A percentile compares a stretch with the other conserved stretches of the same genome.
These are phyloP conservation scores for Muntiacus muntjak DNA, from an alignment of 2,113 vertebrate species.

Conservation along the genomic window DNA sequence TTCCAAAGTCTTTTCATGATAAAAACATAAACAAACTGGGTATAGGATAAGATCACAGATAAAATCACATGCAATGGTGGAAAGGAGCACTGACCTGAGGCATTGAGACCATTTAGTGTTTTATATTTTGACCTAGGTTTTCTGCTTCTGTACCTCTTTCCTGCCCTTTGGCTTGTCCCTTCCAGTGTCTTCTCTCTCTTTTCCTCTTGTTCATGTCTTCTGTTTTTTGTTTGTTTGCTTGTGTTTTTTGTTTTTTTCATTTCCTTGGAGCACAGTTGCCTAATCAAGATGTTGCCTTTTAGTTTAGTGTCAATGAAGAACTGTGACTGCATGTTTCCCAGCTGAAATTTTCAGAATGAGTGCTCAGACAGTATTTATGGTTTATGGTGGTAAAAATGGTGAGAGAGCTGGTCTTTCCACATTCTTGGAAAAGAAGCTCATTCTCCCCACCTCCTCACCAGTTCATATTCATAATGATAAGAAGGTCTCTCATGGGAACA, in stretches of 20 bases:
- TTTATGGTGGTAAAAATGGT: background rate
- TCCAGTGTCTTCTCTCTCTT: background rate
- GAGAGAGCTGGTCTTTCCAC: background rate
- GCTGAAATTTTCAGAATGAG: conserved; percentile 28
- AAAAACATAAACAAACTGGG: background rate
- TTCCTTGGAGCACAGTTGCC: conserved; percentile 33
- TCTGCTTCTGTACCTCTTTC: background rate
- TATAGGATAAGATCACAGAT: background rate
- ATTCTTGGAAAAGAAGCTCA: background rate
- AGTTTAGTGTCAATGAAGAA: background rate
- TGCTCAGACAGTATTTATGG: conserved; percentile 42
- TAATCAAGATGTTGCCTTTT: conserved; percentile 52
- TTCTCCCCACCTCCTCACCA: background rate
- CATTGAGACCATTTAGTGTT: background rate
- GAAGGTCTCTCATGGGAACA: background rate
- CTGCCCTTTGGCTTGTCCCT: background rate
- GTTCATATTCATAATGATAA: background rate
- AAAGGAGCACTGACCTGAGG: background rate
- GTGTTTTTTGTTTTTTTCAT: background rate
- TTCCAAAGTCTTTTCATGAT: background rate
- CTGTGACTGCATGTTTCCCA: background rate
- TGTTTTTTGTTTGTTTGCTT: background rate
- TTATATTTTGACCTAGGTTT: background rate
- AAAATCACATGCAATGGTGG: background rate
- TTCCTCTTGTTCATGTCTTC: background rate